phyloP scores from a whole-genome alignment of 2,797 vertebrate species.

The Sphenodon punctatus region DNA sequence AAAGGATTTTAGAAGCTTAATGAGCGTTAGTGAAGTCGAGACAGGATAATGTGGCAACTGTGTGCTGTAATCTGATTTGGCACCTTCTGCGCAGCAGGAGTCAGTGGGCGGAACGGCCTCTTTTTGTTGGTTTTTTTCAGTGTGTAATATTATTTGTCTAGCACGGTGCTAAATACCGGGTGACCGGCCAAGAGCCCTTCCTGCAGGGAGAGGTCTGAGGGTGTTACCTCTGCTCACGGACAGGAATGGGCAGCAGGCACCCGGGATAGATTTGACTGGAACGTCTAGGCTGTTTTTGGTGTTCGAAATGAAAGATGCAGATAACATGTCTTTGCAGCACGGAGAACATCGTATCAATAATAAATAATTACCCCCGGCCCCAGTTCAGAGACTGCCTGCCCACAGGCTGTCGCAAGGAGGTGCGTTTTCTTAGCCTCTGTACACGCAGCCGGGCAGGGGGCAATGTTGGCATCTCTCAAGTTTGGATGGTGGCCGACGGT shows the following conservation, averaged over 20 bases:
- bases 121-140: conserved; percentile 27
- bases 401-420: too few relatives aligned
- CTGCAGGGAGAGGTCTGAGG: rapidly evolving
- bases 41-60: conserved; percentile 76
- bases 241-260: neutral
- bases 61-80: conserved; percentile 79
- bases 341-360: rapidly evolving
- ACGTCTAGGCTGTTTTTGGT: rapidly evolving
- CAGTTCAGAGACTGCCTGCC: too few relatives aligned
- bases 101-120: conserved; percentile 31
- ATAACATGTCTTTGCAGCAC: rapidly evolving
- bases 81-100: conserved; percentile 66
- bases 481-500: neutral
- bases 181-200: rapidly evolving
- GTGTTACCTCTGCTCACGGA: rapidly evolving
- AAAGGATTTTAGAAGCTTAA: conserved; percentile 81
- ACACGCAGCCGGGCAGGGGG: too few relatives aligned
- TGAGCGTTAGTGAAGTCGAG: conserved; percentile 75
- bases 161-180: neutral
- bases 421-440: too few relatives aligned
- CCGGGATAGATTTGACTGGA: rapidly evolving
- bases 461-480: neutral
- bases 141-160: conserved; percentile 59
- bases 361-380: neutral
- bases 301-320: rapidly evolving